phyloP scores from a whole-genome alignment of 2,113 vertebrate species.

The Camelus dromedarius region DNA sequence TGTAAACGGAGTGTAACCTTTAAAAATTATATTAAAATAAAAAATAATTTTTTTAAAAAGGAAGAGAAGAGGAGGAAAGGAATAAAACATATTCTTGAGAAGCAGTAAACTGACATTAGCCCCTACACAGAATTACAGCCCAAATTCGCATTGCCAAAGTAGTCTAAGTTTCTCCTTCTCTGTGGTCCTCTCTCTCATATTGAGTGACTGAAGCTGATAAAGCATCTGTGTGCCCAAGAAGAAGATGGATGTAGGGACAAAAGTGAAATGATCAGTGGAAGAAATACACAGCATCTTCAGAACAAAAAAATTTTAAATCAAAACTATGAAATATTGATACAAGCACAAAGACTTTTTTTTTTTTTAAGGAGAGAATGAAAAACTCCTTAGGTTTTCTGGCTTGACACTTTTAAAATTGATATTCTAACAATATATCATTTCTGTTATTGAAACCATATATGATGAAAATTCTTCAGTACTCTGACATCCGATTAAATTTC shows the following conservation, averaged over 20 bases:
- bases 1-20: no score
- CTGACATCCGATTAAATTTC: conserved; percentile 41
- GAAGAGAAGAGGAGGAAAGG: no score
- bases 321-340: not conserved
- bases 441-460: conserved; percentile 25
- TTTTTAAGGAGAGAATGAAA: not conserved
- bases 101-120: no score
- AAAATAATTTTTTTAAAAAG: no score
- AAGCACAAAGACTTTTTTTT: not conserved
- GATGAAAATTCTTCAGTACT: not conserved
- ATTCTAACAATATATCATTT: not conserved
- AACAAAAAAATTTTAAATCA: not conserved
- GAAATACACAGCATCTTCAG: not conserved
- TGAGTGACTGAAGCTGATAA: not conserved
- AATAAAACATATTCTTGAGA: no score
- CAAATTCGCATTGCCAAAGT: no score
- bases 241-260: no score
- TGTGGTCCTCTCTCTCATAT: not conserved
- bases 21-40: no score
- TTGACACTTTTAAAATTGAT: not conserved
- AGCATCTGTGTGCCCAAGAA: not conserved
- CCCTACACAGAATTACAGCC: no score
- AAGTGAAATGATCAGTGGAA: not conserved
- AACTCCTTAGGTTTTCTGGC: not conserved
- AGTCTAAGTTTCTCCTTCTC: not conserved